These are phyloP conservation scores for Perdix hodgsoniae DNA, from an alignment of 2,797 vertebrate genomes.

Conservation along the genomic window DNA sequence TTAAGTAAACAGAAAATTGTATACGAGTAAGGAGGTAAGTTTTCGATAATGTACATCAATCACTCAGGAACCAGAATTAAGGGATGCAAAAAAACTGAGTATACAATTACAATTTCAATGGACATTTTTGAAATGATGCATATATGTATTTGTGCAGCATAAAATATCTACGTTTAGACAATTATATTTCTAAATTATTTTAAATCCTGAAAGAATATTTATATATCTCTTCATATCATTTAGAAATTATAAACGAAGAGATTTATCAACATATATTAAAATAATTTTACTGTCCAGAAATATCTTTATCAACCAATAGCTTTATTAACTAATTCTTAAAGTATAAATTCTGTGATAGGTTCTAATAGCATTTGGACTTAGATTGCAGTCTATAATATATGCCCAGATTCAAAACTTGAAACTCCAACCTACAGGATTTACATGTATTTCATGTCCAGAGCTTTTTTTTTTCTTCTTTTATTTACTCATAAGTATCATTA, in stretches of 20 bases:
- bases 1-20: conserved; percentile 74
- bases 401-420: conserved; percentile 62
- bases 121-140: conserved; percentile 57
- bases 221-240: not conserved
- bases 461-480: conserved; percentile 72
- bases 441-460: conserved; percentile 71
- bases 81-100: conserved; percentile 56
- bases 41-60: conserved; percentile 59
- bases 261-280: conserved; percentile 16
- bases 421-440: conserved; percentile 57
- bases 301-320: not conserved
- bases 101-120: conserved; percentile 66
- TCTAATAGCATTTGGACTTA: conserved; percentile 35
- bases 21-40: conserved; percentile 57
- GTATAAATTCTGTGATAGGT: not conserved
- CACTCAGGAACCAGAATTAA: conserved; percentile 71
- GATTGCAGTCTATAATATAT: conserved; percentile 46
- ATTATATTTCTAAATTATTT: conserved; percentile 10
- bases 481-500: conserved; percentile 94
- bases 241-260: conserved; percentile 7
- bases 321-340: not conserved
- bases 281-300: not conserved
- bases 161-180: conserved; percentile 40
- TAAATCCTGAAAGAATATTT: conserved; percentile 20
- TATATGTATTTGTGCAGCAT: conserved; percentile 55